Evolutionary conservation across 2,113 vertebrate genomes (phyloP).

Genomic region (Echinops telfairi): DNA sequence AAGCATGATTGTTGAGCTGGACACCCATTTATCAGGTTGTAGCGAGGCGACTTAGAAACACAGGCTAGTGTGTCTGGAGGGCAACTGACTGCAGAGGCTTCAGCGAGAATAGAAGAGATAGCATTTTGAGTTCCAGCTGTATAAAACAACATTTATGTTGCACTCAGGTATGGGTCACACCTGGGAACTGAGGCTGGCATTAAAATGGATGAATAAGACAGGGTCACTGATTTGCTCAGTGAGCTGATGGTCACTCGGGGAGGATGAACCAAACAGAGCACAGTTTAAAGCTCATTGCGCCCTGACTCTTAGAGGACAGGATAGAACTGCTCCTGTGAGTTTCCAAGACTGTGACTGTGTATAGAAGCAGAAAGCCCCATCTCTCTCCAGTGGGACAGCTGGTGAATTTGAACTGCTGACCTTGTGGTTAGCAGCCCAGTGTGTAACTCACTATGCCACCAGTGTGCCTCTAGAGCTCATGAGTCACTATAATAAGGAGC

Average conservation of each 20-base stretch:
- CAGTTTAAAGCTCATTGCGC: constrained; percentile 2
- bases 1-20: background rate
- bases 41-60: constrained; percentile 40
- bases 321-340: too few species aligned
- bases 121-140: background rate
- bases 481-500: background rate
- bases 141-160: constrained; percentile 36
- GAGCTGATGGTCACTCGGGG: constrained; percentile 35
- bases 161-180: background rate
- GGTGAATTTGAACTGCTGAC: too few species aligned
- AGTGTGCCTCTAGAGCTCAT: too few species aligned
- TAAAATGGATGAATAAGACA: constrained; percentile 16
- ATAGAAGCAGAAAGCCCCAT: too few species aligned
- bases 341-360: too few species aligned
- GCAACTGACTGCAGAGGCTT: constrained; percentile 18
- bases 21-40: constrained; percentile 17
- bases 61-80: background rate
- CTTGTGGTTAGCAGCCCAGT: too few species aligned
- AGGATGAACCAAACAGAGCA: background rate
- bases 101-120: constrained; percentile 26
- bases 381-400: too few species aligned
- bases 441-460: too few species aligned
- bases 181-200: background rate
- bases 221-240: background rate
- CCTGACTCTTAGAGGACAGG: too few species aligned